Evolutionary conservation across 2,888 invertebrate species (phyloP), one percentile per base, ranked within the genome.

Genomic region (Elmis aenea): DNA sequence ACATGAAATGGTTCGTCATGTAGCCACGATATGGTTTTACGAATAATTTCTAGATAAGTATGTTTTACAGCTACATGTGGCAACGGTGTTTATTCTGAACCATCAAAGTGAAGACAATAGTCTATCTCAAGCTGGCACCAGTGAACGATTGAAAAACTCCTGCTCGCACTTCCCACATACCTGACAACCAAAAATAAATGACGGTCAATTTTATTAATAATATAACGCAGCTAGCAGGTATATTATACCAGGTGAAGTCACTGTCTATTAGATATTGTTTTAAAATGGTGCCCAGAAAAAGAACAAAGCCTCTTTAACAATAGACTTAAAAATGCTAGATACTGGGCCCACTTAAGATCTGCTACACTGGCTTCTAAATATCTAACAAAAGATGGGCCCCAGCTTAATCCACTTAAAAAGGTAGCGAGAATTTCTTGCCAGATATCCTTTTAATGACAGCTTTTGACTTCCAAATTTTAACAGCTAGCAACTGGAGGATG

Each of bases 331-430:
- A 43, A 41, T 38, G 14, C 36, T 31, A 37, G 43, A 38, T 45
- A 46, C 51, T 47, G 45, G 37, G 32, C 41, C 41, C 46, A 50
- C 45, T 50, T 42, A 42, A 40, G n/a, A 44, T 30, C 12, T 44
- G 38, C 33, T 46, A 53, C 46, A 50, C 50, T 43, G 43, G 49
- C 49, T 49, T 42, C 45, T 46, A 53, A 50, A 56, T 57, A 52
- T 45, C 45, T 42, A 52, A 57, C 55, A 58, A 58, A 57, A 48
- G 55, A 48, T 48, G 48, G 50, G 46, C 53, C 52, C 51, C 51
- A 52, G 51, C 55, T 55, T 66, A 67, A 67, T 66, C 66, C 66
- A 65, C 65, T 66, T 65, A 64, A 62, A 64, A 60, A 62, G 62
- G 62, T 55, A 54, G 51, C 55, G 50, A 50, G 47, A 52, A 50